Percentiles rank a stretch among this genome's conserved stretches.
These are phyloP conservation scores for Gasteruption jaculator DNA, from an alignment of 2,888 invertebrate genomes.

Conservation along the genomic window DNA sequence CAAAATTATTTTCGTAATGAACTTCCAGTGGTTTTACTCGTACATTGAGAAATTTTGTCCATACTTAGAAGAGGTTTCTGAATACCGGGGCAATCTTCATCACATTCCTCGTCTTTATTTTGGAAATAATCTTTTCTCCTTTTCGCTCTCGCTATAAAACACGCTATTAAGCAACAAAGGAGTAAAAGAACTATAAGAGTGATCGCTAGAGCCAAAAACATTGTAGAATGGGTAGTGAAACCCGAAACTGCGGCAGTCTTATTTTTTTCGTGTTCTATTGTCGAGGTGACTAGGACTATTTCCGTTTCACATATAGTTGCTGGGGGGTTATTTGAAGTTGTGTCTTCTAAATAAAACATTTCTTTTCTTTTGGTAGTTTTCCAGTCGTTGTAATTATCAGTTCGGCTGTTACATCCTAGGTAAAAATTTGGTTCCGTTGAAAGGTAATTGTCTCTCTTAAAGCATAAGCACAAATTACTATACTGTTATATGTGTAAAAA, in stretches of 20 bases:
- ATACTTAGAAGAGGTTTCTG: conserved; percentile 32
- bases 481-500: too few relatives aligned
- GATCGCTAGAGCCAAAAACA: conserved; percentile 28
- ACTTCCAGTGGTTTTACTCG: too few relatives aligned
- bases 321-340: conserved; percentile 2
- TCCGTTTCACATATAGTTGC: not conserved
- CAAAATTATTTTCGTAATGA: not conserved
- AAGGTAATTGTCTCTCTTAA: conserved; percentile 1
- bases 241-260: too few relatives aligned
- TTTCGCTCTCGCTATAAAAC: conserved; percentile 31
- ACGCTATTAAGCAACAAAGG: conserved; percentile 35
- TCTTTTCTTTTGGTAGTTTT: conserved; percentile 32
- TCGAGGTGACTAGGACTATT: not conserved
- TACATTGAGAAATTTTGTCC: conserved; percentile 32
- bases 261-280: not conserved
- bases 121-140: conserved; percentile 22
- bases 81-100: conserved; percentile 31
- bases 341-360: conserved; percentile 35
- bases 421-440: conserved; percentile 3
- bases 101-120: conserved; percentile 31
- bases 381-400: conserved; percentile 35
- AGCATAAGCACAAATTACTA: not conserved
- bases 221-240: conserved; percentile 22
- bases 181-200: conserved; percentile 29
- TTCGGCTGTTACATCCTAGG: conserved; percentile 34